Percentiles rank a stretch among this genome's conserved stretches.
Conservation (phyloP, 2,113 vertebrate species). For the Mastomys natalensis region DNA sequence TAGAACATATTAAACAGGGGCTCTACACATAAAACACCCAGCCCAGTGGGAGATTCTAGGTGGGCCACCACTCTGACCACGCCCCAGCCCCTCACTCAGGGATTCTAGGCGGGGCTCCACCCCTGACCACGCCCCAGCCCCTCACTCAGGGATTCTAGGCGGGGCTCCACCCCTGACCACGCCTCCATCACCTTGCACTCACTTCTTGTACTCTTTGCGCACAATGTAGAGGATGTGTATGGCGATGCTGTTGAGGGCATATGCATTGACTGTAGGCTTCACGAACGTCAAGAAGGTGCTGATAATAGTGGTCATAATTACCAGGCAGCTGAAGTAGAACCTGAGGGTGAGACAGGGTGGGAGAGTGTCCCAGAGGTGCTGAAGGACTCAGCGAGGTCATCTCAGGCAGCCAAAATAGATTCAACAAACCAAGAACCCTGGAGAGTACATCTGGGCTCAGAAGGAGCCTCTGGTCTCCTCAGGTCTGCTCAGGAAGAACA, state of each 20-base stretch:
- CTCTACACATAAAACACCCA: neutral
- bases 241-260: conserved; percentile 92
- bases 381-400: neutral
- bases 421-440: neutral
- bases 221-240: conserved; percentile 92
- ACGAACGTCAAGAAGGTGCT: conserved; percentile 91
- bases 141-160: too few relatives aligned
- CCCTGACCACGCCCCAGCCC: too few relatives aligned
- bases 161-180: neutral
- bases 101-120: neutral
- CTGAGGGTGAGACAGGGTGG: conserved; percentile 79
- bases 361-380: neutral
- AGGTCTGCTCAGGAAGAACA: neutral
- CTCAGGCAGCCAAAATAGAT: neutral
- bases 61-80: neutral
- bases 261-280: conserved; percentile 93
- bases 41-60: neutral
- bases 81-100: neutral
- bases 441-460: neutral
- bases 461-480: neutral
- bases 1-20: neutral
- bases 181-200: conserved; percentile 47
- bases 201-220: conserved; percentile 90
- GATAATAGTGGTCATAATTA: conserved; percentile 84
- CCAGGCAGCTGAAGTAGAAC: conserved; percentile 87